Conservation (phyloP, 2,797 vertebrate species). For the Pangasius djambal region DNA sequence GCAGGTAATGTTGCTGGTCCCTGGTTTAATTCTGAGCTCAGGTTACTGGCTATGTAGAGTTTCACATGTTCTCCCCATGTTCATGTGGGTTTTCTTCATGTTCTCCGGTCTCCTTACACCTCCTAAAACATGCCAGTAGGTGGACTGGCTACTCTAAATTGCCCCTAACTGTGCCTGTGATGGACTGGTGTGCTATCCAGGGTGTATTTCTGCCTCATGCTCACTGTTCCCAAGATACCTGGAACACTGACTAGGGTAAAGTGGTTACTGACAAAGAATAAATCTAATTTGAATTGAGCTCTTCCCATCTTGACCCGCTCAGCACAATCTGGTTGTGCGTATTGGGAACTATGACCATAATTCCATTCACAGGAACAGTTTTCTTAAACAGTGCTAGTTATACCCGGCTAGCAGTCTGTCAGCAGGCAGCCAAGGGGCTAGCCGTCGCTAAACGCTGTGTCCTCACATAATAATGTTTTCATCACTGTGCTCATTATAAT, state of each 20-base stretch:
- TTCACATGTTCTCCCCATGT: not conserved
- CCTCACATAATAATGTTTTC: conserved; percentile 14
- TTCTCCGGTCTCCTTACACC: not conserved
- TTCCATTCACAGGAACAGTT: not conserved
- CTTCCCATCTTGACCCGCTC: not conserved
- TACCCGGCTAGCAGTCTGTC: not conserved
- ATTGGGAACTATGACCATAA: not conserved
- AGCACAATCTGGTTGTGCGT: not conserved
- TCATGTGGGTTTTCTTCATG: not conserved
- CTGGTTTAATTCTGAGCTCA: not conserved
- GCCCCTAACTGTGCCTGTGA: not conserved
- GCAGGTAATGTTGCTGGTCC: not conserved
- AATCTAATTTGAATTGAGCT: not conserved
- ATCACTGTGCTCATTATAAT: conserved; percentile 38
- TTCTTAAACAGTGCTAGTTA: not conserved
- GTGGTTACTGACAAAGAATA: not conserved
- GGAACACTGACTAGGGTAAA: not conserved
- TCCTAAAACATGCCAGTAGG: not conserved
- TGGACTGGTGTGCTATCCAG: not conserved
- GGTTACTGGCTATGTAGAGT: not conserved
- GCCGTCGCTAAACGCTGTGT: not conserved
- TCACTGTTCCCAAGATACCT: not conserved
- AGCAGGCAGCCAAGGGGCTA: not conserved
- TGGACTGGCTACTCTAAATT: not conserved
- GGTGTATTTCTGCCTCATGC: not conserved